These are phyloP conservation scores for Torymus texanus DNA, from an alignment of 2,888 invertebrate species.

Conservation along the genomic window DNA sequence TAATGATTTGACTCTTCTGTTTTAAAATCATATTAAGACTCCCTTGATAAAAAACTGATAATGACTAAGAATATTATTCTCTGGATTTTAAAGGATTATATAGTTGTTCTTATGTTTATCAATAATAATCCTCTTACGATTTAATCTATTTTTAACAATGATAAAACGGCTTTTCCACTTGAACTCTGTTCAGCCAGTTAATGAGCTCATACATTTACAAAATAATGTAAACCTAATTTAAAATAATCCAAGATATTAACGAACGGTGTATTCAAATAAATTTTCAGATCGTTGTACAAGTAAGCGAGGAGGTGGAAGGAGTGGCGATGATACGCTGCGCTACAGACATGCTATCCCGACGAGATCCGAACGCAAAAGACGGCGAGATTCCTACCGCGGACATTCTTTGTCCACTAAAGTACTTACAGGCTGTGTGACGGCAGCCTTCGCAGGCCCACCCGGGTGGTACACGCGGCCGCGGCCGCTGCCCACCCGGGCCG, in stretches of 20 bases:
- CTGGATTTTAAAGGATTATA: too few relatives aligned
- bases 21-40: too few relatives aligned
- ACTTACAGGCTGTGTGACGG: conserved; percentile 96
- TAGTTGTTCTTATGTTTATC: too few relatives aligned
- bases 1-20: too few relatives aligned
- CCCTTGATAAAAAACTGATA: too few relatives aligned
- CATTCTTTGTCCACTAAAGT: conserved; percentile 95
- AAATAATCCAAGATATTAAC: neutral
- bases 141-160: too few relatives aligned
- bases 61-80: too few relatives aligned
- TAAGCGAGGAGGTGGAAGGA: conserved; percentile 94
- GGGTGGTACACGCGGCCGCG: conserved; percentile 41
- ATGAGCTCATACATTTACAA: too few relatives aligned
- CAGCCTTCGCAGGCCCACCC: conserved; percentile 71
- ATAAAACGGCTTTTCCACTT: too few relatives aligned
- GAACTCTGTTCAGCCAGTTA: too few relatives aligned
- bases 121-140: too few relatives aligned
- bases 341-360: conserved; percentile 82
- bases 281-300: conserved; percentile 91
- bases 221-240: too few relatives aligned
- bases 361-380: conserved; percentile 65
- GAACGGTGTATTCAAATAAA: neutral
- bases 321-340: conserved; percentile 96
- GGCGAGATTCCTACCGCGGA: conserved; percentile 77
- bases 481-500: conserved; percentile 40